Evolutionary conservation across 2,113 vertebrate genomes (phyloP), one percentile per base, ranked within the genome.

Genomic region (Leiothrix lutea): DNA sequence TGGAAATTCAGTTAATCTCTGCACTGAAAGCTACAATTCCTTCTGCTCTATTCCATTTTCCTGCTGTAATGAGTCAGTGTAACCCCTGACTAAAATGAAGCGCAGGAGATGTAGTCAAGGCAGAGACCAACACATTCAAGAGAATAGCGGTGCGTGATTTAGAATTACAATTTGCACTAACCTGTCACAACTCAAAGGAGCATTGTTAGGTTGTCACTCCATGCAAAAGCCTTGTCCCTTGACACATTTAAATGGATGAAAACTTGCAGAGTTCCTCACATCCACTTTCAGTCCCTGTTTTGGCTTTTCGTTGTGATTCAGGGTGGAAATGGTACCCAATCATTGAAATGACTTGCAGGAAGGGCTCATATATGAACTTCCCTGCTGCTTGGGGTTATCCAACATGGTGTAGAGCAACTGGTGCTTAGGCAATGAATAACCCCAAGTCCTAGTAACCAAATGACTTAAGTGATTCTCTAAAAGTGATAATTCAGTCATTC

Each of bases 61-160:
- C 15, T 11, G 6, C 40, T 64, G 17, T n/a, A 70, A 80, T 29
- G 44, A 93, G 50, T 29, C 53, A 57, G 21, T 57, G n/a, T 45
- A 89, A 79, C 26, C 24, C 36, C 48, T 88, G 51, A 67, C 29
- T 58, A 47, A 82, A 80, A 64, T 4, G 14, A 11, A 86, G 57
- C 5, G 0, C 48, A 40, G 42, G 38, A 91, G 36, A 54, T 29
- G 28, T 36, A 79, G 36, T 69, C 25, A 72, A 72, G 74, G n/a
- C 70, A 44, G 50, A 66, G 14, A 57, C 44, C 64, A 86, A 40
- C 23, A 26, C 14, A 42, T 35, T 17, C 24, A 40, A 44, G 10
- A 50, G 53, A 79, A 79, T 0, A 54, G 38, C 11, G 73, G 23
- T 20, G 15, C 0, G 0, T 36, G 44, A 91, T 67, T 79, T 35